Base-by-base conservation (phyloP, 2,888 invertebrate species). In the Hymenopus coronatus region DNA sequence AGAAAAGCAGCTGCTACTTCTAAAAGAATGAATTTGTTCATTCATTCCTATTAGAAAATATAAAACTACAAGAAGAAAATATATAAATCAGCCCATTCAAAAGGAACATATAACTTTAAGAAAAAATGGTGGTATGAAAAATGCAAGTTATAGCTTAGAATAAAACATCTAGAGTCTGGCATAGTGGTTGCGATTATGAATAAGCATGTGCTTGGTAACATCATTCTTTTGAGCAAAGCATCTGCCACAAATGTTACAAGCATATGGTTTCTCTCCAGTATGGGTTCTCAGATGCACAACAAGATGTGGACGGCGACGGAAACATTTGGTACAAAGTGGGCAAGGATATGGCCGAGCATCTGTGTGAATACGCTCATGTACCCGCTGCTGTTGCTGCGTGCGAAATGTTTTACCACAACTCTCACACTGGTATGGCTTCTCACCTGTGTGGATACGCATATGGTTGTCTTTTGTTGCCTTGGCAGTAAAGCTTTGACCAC, bases 211-310 rank as follows among this genome's bases (percentile, higher is more conserved):
- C 33, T 92, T 93, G 6, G 92, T 90, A 92, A 93, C 92, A 28
- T 93, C 92, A 88, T 92, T 92, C 88, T 93, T 92, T 88, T 93
- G 93, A 1, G 92, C 91, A 88, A 93, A 93, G 7, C 91, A 90
- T 89, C 91, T 91, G 20, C 90, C 91, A 87, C 93, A 93, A 1
- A 91, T 90, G n/a, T 90, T 90, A 84, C 93, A 93, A 6, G 90
- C 88, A 89, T 91, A 93, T 1, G 92, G 92, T 83, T 92, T 92
- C 28, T 92, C 90, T 0, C 92, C 92, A 1, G 92, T 92, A 86
- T 93, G 93, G 28, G 91, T 92, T 87, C 92, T 92, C 84, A 92
- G 91, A 89, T 93, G 92, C 15, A 93, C 91, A 20, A 89, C 91
- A 25, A 93, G 89, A 20, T 92, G 91, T 15, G 92, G 91, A 89